Evolutionary conservation across 2,797 vertebrate genomes (phyloP).

Genomic region (Hoplostethus atlanticus): DNA sequence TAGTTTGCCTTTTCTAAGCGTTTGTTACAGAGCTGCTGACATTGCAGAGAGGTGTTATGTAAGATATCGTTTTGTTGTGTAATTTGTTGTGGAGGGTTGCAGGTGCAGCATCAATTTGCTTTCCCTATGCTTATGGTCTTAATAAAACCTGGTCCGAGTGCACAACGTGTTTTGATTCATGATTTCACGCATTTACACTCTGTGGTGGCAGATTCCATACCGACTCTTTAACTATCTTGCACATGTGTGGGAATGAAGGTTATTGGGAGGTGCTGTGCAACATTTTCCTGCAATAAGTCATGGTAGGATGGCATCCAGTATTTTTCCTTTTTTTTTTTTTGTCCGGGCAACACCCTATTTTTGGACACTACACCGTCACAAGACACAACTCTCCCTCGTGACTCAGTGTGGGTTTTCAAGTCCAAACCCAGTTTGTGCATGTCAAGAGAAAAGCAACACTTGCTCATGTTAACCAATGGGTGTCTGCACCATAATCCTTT

Average conservation of each 20-base stretch:
- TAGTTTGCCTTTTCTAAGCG: too few species aligned
- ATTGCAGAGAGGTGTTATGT: too few species aligned
- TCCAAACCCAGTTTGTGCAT: background rate
- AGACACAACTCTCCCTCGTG: slow-evolving; percentile 25
- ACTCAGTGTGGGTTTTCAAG: slow-evolving; percentile 32
- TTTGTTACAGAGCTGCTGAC: too few species aligned
- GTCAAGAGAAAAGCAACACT: background rate
- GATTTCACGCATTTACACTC: too few species aligned
- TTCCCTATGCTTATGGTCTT: background rate
- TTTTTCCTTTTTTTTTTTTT: background rate
- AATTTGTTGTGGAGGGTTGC: too few species aligned
- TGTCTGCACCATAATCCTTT: too few species aligned
- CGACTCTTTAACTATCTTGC: background rate
- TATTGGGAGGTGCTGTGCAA: background rate
- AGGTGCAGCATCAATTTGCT: too few species aligned
- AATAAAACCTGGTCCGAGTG: slow-evolving; percentile 23
- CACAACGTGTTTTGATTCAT: slow-evolving; percentile 18
- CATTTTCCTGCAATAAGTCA: slow-evolving; percentile 22
- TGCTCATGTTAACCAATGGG: background rate
- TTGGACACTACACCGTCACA: background rate
- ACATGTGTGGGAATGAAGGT: slow-evolving; percentile 18
- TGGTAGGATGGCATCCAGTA: background rate
- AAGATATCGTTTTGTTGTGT: too few species aligned
- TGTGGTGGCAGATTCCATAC: too few species aligned
- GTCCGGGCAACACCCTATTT: slow-evolving; percentile 35